These are phyloP conservation scores for Heliconius hortense DNA, from an alignment of 2,888 invertebrate genomes.

Conservation along the genomic window DNA sequence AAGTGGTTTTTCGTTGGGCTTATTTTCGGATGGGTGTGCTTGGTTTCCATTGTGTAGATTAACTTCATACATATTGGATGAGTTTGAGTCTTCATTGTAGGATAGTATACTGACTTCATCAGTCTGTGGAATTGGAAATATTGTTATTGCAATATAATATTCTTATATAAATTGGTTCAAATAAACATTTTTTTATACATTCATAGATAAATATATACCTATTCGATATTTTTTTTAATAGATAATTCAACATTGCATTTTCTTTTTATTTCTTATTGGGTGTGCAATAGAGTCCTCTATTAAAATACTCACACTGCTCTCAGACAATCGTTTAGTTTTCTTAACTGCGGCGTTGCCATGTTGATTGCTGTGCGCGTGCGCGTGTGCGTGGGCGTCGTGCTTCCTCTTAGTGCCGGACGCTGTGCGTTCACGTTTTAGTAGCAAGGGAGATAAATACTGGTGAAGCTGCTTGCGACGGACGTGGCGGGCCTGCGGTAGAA, in stretches of 20 bases:
- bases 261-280: no score
- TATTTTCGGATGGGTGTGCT: conserved; percentile 42
- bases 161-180: neutral
- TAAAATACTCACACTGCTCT: conserved; percentile 67
- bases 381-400: conserved; percentile 53
- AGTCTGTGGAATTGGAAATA: conserved; percentile 53
- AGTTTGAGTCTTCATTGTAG: conserved; percentile 77
- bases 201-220: no score
- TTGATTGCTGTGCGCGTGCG: conserved; percentile 48
- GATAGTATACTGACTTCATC: conserved; percentile 72
- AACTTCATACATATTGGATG: conserved; percentile 70
- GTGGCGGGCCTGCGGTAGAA: conserved; percentile 87
- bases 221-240: no score
- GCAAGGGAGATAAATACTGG: conserved; percentile 86
- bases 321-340: conserved; percentile 70
- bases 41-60: conserved; percentile 59
- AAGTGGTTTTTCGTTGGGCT: conserved; percentile 48
- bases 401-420: conserved; percentile 72
- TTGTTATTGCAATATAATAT: neutral
- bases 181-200: neutral
- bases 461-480: conserved; percentile 90
- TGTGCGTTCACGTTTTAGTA: conserved; percentile 87
- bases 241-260: no score
- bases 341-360: conserved; percentile 47
- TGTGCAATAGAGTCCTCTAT: no score